phyloP scores from a whole-genome alignment of 2,888 invertebrate genomes.

The Cheilosia variabilis region DNA sequence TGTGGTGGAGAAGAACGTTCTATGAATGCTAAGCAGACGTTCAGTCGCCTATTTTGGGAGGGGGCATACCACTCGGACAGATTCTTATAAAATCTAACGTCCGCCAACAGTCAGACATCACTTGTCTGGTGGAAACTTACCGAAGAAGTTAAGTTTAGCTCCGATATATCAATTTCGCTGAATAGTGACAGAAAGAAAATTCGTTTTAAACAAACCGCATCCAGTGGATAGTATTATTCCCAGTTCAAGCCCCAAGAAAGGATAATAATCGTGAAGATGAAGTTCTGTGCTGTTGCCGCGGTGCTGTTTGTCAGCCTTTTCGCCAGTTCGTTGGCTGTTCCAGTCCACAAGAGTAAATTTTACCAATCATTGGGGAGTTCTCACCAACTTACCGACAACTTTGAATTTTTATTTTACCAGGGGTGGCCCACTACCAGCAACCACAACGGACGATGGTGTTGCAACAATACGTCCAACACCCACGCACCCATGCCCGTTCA shows the following conservation, averaged over 20 bases:
- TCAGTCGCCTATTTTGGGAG: slow-evolving; percentile 69
- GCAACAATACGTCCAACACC: slow-evolving; percentile 80
- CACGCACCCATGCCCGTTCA: slow-evolving; percentile 80
- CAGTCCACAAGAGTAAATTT: slow-evolving; percentile 65
- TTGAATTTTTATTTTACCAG: slow-evolving; percentile 77
- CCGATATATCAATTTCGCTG: slow-evolving; percentile 79
- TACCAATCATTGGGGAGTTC: not conserved
- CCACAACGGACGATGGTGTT: slow-evolving; percentile 82
- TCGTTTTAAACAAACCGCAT: not conserved
- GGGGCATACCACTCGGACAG: slow-evolving; percentile 62
- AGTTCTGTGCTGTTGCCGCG: slow-evolving; percentile 46
- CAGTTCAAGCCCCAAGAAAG: slow-evolving; percentile 36
- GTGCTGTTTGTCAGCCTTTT: slow-evolving; percentile 68
- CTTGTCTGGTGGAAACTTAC: slow-evolving; percentile 84
- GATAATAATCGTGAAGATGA: slow-evolving; percentile 69
- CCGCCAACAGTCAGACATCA: slow-evolving; percentile 81
- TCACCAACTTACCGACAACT: not conserved
- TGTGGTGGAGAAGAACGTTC: slow-evolving; percentile 73
- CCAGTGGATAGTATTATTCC: slow-evolving; percentile 49
- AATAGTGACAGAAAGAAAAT: slow-evolving; percentile 34
- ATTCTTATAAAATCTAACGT: slow-evolving; percentile 83
- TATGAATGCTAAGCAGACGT: slow-evolving; percentile 76
- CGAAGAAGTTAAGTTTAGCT: slow-evolving; percentile 83
- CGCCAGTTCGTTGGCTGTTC: slow-evolving; percentile 61
- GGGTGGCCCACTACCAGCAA: slow-evolving; percentile 81